A percentile compares a stretch with the other conserved stretches of the same genome.
Evolutionary conservation across 2,797 vertebrate species (phyloP).

Genomic region (Alfaro cultratus): DNA sequence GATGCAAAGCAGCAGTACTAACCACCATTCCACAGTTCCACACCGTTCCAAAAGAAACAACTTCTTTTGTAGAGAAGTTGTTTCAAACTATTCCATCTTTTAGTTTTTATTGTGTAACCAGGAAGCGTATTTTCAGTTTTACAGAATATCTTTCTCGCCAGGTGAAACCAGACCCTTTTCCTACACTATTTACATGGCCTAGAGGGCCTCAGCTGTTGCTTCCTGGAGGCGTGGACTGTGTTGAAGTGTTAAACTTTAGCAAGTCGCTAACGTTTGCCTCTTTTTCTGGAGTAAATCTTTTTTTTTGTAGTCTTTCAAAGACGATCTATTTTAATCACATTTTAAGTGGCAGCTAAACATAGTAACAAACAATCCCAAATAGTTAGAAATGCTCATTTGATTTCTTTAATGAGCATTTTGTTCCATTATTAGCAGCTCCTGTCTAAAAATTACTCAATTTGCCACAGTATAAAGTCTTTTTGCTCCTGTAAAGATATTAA

Average conservation of each 20-base stretch:
- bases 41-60: too few species aligned
- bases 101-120: neutral
- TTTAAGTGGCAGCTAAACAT: neutral
- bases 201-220: too few species aligned
- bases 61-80: neutral
- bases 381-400: neutral
- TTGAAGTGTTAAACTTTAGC: too few species aligned
- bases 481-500: neutral
- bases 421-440: neutral
- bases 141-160: neutral
- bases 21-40: neutral
- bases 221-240: too few species aligned
- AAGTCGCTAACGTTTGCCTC: too few species aligned
- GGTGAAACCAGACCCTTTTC: too few species aligned
- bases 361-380: neutral
- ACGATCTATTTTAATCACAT: neutral
- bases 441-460: conserved; percentile 34
- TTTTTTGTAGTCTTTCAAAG: neutral
- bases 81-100: neutral
- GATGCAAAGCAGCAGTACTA: neutral
- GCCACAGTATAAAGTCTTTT: too few species aligned
- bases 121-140: conserved; percentile 5
- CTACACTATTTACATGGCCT: too few species aligned
- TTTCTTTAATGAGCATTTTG: neutral
- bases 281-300: conserved; percentile 6